Base-by-base conservation (phyloP, 2,888 invertebrate species). In the Sarcophaga rosellei region DNA sequence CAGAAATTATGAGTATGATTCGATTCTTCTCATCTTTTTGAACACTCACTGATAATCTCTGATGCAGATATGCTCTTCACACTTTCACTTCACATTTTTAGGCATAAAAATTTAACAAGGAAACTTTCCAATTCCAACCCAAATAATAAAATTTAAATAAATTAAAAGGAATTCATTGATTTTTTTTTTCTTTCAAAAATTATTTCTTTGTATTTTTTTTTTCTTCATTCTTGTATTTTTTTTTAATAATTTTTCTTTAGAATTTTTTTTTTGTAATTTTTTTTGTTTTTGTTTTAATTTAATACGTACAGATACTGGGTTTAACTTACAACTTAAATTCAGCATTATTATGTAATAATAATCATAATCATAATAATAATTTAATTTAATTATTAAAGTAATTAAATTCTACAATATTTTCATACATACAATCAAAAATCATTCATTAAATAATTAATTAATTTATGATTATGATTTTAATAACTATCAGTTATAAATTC, bases 111-210 rank as follows among this genome's bases (percentile, higher is more conserved):
- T 53, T 53, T 4, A 4, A 15, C 15, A 53, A 53, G 4, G 17
- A 15, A 15, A 1, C 1, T 17, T 15, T 15, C 12, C 17, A 53
- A 53, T 53, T 53, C 17, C 12, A 15, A 10, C 15, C 17, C 53
- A 15, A 12, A 53, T 17, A 15, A 15, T 53, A 53, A 53, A 53
- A 17, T 53, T 15, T 17, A 12, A 15, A 53, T 0, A 5, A 53
- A 53, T 53, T 53, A 68, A 86, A 79, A 65, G 44, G 66, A 25
- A 21, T 63, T 68, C 21, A 3, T 35, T 35, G 35, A 35, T 35
- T 35, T 20, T 53, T 81, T 69, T 73, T 85, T 81, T 85, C 76
- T 77, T 80, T 82, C 81, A 86, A 86, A 86, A 86, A 86, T 86
- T 84, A 84, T 78, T 86, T 86, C 73, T 84, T 86, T 86, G 78